Percentiles rank a stretch among this genome's conserved stretches.
Evolutionary conservation across 2,113 vertebrate species (phyloP).

Genomic region (Cnemophilus loriae): DNA sequence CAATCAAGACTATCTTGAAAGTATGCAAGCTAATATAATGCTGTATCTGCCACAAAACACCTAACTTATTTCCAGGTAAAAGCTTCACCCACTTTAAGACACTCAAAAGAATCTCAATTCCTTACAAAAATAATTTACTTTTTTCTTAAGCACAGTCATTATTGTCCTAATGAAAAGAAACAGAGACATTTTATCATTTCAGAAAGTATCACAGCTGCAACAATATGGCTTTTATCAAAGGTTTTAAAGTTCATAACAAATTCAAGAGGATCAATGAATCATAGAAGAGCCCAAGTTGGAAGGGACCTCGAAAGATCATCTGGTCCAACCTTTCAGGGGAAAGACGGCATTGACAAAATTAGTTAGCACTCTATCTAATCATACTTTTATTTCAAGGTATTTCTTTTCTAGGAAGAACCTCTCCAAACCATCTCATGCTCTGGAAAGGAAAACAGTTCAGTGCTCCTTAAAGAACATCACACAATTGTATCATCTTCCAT

Average conservation of each 20-base stretch:
- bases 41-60: background rate
- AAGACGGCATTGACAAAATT: background rate
- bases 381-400: background rate
- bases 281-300: background rate
- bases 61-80: background rate
- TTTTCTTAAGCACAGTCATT: background rate
- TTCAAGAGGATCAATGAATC: background rate
- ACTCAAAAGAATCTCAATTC: background rate
- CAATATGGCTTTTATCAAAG: background rate
- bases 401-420: background rate
- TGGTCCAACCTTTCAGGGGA: background rate
- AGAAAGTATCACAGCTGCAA: background rate
- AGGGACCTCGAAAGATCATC: background rate
- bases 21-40: background rate
- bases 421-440: background rate
- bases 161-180: background rate
- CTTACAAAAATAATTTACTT: background rate
- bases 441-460: background rate
- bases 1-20: background rate
- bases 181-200: background rate
- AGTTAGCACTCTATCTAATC: background rate
- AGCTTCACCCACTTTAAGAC: background rate
- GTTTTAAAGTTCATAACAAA: background rate
- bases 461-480: background rate
- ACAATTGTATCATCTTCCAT: background rate